These are phyloP conservation scores for Aphidius ervi DNA, from an alignment of 1,140 invertebrate species.

Conservation along the genomic window DNA sequence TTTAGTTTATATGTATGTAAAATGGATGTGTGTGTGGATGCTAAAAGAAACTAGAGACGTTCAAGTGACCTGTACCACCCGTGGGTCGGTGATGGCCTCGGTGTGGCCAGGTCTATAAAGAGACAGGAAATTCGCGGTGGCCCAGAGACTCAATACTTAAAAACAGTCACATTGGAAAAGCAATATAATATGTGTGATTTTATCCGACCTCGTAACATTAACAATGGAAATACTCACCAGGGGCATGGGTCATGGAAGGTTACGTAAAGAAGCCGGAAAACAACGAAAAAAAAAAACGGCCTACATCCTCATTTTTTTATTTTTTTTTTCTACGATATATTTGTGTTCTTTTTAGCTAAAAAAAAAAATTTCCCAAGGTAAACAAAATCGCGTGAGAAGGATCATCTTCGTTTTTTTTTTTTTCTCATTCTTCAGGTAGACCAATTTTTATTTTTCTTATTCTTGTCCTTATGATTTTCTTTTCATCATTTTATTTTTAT, in stretches of 20 bases:
- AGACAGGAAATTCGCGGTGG: conserved; percentile 21
- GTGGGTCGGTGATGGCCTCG: background rate
- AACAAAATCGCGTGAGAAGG: too few relatives aligned
- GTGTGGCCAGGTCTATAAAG: conserved; percentile 6
- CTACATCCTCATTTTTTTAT: too few relatives aligned
- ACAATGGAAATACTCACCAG: conserved; percentile 11
- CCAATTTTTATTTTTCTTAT: too few relatives aligned
- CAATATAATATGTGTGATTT: background rate
- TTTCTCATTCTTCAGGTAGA: too few relatives aligned
- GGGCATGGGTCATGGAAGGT: conserved; percentile 19
- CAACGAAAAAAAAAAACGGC: too few relatives aligned
- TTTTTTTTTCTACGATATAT: too few relatives aligned
- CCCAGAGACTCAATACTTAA: conserved; percentile 18
- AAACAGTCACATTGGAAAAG: conserved; percentile 2
- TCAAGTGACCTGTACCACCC: background rate
- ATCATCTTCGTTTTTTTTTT: too few relatives aligned
- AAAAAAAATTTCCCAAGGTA: too few relatives aligned
- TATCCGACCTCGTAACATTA: conserved; percentile 14
- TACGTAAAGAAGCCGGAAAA: conserved; percentile 17
- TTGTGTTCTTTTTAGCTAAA: too few relatives aligned
- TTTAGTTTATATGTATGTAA: background rate
- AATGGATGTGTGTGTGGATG: background rate
- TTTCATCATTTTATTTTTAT: too few relatives aligned
- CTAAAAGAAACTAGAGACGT: conserved; percentile 13
- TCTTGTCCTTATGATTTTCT: too few relatives aligned